phyloP scores from a whole-genome alignment of 2,113 vertebrate genomes.

The Hippopotamus amphibius region DNA sequence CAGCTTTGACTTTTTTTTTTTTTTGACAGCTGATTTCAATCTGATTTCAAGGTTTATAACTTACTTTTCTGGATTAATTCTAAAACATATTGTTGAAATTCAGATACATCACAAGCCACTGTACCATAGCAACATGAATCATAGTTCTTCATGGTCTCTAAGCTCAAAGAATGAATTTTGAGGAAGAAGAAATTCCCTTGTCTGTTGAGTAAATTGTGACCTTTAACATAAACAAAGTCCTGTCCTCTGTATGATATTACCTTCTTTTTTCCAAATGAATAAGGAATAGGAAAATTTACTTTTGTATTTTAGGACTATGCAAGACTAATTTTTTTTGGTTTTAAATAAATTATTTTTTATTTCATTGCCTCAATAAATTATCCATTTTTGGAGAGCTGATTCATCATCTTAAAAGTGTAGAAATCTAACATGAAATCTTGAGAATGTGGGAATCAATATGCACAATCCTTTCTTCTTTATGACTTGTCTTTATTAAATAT shows the following conservation, averaged over 20 bases:
- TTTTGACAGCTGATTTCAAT: conserved; percentile 74
- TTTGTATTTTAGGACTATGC: background rate
- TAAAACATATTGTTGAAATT: conserved; percentile 80
- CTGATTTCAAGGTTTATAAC: conserved; percentile 78
- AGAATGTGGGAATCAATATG: background rate
- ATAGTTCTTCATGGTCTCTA: conserved; percentile 84
- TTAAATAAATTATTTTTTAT: background rate
- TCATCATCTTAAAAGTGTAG: background rate
- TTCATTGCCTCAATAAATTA: background rate
- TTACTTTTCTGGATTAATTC: conserved; percentile 82
- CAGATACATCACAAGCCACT: conserved; percentile 78
- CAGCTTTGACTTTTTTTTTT: conserved; percentile 20
- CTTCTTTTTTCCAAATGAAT: conserved; percentile 58
- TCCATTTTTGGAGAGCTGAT: background rate
- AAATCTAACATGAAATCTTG: background rate
- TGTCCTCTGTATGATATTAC: conserved; percentile 67
- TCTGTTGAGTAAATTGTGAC: conserved; percentile 82
- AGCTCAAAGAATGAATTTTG: conserved; percentile 84
- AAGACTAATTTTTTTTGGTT: background rate
- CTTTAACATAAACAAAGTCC: conserved; percentile 85
- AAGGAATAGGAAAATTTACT: conserved; percentile 55
- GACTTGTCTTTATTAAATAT: background rate
- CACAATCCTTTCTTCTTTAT: background rate
- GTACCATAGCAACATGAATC: conserved; percentile 84
- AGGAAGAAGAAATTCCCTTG: conserved; percentile 72